Conservation (phyloP, 2,888 invertebrate genomes). For the Cheiracanthium punctorium region DNA sequence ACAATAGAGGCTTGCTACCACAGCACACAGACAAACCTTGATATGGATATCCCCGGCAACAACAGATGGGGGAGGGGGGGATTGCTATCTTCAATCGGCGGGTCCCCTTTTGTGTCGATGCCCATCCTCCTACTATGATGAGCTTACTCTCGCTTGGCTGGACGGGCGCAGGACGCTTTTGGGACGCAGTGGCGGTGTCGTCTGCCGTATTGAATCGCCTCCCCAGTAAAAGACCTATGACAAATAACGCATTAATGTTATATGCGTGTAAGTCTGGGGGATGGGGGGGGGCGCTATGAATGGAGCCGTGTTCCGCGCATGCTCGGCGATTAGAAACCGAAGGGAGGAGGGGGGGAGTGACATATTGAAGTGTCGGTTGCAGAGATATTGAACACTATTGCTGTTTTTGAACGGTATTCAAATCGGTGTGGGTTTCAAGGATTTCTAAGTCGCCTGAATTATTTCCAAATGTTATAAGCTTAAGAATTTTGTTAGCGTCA, state of each 20-base stretch:
- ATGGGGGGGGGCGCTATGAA: slow-evolving; percentile 6
- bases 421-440: too few species aligned
- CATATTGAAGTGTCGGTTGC: too few species aligned
- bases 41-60: background rate
- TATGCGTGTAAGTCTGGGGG: slow-evolving; percentile 1
- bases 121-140: slow-evolving; percentile 58
- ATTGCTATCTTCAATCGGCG: background rate
- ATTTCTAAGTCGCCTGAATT: too few species aligned
- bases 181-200: background rate
- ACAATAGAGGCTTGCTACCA: too few species aligned
- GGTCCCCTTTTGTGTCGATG: slow-evolving; percentile 23
- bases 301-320: too few species aligned
- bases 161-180: background rate
- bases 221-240: slow-evolving; percentile 26
- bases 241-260: slow-evolving; percentile 30
- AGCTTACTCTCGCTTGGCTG: slow-evolving; percentile 26
- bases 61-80: background rate
- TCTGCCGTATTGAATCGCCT: background rate
- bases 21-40: background rate
- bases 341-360: too few species aligned
- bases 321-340: too few species aligned
- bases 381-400: too few species aligned
- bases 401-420: too few species aligned
- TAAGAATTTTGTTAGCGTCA: too few species aligned
- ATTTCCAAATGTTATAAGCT: too few species aligned